phyloP scores from a whole-genome alignment of 2,888 invertebrate genomes.

The Odontothrips loti region DNA sequence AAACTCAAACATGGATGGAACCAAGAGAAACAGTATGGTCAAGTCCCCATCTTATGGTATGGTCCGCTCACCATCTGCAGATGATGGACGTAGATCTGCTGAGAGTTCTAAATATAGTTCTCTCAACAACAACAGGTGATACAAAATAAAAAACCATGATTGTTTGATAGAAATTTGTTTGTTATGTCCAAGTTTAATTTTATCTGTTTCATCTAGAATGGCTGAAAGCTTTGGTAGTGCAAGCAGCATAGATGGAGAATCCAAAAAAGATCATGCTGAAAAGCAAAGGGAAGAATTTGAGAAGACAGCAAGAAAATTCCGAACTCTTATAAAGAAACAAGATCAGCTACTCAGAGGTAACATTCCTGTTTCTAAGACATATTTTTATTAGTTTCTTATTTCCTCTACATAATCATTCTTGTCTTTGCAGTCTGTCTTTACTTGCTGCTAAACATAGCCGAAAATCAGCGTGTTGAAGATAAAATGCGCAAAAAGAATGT shows the following conservation, averaged over 20 bases:
- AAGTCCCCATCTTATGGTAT: slow-evolving; percentile 3
- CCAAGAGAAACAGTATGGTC: not conserved
- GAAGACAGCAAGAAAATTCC: slow-evolving; percentile 69
- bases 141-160: not conserved
- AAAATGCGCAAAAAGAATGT: slow-evolving; percentile 96
- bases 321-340: slow-evolving; percentile 83
- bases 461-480: slow-evolving; percentile 90
- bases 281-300: slow-evolving; percentile 66
- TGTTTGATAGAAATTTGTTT: not conserved
- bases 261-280: slow-evolving; percentile 6
- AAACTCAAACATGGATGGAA: not conserved
- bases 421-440: slow-evolving; percentile 72
- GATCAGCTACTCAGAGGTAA: slow-evolving; percentile 77
- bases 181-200: not conserved
- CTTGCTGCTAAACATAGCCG: slow-evolving; percentile 89
- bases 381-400: slow-evolving; percentile 2
- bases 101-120: not conserved
- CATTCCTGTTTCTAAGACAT: slow-evolving; percentile 31
- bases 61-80: not conserved
- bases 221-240: not conserved
- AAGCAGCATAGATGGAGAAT: not conserved
- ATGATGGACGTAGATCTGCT: not conserved
- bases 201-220: not conserved
- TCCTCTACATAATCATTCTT: slow-evolving; percentile 35
- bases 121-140: not conserved